A percentile compares a stretch with the other conserved stretches of the same genome.
phyloP scores from a whole-genome alignment of 2,888 invertebrate species.

The Troides aeacus region DNA sequence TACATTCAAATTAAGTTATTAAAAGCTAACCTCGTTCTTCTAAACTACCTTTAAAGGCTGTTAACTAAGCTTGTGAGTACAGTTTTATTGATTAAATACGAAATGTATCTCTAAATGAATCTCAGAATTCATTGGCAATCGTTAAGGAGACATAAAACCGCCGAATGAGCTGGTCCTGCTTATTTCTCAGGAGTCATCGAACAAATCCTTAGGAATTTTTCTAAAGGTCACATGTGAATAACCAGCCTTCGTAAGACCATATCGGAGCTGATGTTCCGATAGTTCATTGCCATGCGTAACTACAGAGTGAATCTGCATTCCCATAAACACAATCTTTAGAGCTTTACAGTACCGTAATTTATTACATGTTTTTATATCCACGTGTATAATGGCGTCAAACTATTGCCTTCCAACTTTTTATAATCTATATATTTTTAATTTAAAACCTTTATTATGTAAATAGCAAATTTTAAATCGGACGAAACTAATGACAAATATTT shows the following conservation, averaged over 20 bases:
- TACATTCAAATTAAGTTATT: too few species aligned
- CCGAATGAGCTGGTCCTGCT: neutral
- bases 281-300: conserved; percentile 67
- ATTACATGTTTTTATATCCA: too few species aligned
- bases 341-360: neutral
- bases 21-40: too few species aligned
- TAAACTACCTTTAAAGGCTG: too few species aligned
- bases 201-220: conserved; percentile 53
- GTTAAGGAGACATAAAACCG: neutral
- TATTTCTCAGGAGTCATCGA: conserved; percentile 30
- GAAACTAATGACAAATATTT: too few species aligned
- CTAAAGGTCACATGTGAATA: conserved; percentile 75
- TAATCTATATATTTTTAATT: too few species aligned
- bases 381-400: too few species aligned
- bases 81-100: neutral
- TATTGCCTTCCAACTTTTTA: too few species aligned
- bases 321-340: conserved; percentile 42
- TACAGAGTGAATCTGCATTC: conserved; percentile 53
- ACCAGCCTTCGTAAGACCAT: conserved; percentile 57
- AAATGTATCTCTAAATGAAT: neutral
- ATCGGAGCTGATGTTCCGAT: conserved; percentile 40
- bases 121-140: neutral
- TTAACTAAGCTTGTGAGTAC: neutral
- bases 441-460: too few species aligned
- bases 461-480: too few species aligned